Evolutionary conservation across 2,113 vertebrate genomes (phyloP), one percentile per base, ranked within the genome.

Genomic region (Equus przewalskii): DNA sequence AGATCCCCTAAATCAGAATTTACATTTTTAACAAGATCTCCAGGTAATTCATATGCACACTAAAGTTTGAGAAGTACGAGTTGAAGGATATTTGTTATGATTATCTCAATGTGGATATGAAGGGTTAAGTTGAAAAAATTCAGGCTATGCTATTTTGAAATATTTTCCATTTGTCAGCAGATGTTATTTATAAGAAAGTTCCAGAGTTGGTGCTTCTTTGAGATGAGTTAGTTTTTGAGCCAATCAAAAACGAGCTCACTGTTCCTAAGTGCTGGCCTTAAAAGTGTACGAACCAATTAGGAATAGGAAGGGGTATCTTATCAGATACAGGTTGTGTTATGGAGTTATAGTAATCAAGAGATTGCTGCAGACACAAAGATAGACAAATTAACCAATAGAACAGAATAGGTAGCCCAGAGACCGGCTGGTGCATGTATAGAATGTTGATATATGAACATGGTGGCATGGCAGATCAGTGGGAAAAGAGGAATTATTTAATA

Each of bases 151-250:
- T 84, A 19, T 49, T 95, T 41, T 65, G 21, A 95, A 75, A 41
- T 70, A 76, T 65, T 81, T 80, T 75, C 44, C 54, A 54, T 76
- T 89, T 76, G 18, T 76, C 51, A 76, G 67, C 15, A 93, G 30
- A 85, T 60, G 26, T 81, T 89, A 81, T 85, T 84, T 64, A 26
- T 58, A 44, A 78, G 24, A 67, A 69, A 76, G 22, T 58, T 93
- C 26, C 12, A 51, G 54, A 93, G 41, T 41, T 62, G 22, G 19
- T 60, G 18, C 49, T 87, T 67, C 62, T 70, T 49, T 24, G 18
- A 82, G 60, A 91, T 70, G 14, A 96, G 90, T 62, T 76, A 87
- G 58, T 80, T 81, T 85, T 24, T 36, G 64, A 91, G 21, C 30
- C 83, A 95, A 41, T 60, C 13, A 72, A 83, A 46, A 87, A 19